phyloP scores from a whole-genome alignment of 2,888 invertebrate species.

The Neuroscelio doddi region DNA sequence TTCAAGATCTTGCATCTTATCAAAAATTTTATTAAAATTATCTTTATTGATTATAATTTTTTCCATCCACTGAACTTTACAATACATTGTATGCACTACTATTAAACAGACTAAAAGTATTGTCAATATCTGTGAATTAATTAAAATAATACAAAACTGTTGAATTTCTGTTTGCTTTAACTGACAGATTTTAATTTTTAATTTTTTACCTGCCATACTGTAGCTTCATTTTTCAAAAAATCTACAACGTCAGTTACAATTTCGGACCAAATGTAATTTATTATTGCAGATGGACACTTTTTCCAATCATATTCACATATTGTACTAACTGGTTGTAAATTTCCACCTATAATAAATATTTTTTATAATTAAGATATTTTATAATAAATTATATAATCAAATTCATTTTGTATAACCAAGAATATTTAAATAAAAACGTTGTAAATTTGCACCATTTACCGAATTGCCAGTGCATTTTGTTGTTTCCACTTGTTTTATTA shows the following conservation, averaged over 20 bases:
- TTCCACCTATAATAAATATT: slow-evolving; percentile 60
- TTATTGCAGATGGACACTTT: slow-evolving; percentile 58
- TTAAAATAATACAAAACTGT: neutral
- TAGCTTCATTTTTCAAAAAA: slow-evolving; percentile 51
- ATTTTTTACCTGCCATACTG: slow-evolving; percentile 62
- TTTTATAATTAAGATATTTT: too few species aligned
- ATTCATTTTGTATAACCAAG: too few species aligned
- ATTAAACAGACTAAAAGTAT: slow-evolving; percentile 49
- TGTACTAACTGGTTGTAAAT: slow-evolving; percentile 58
- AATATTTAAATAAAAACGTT: neutral
- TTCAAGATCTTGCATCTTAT: slow-evolving; percentile 63
- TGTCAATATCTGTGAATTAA: slow-evolving; percentile 52
- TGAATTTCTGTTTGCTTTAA: too few species aligned
- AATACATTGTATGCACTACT: slow-evolving; percentile 52
- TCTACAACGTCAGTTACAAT: slow-evolving; percentile 66
- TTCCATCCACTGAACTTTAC: slow-evolving; percentile 48
- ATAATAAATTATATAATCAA: too few species aligned
- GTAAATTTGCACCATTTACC: slow-evolving; percentile 51
- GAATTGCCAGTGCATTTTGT: slow-evolving; percentile 61
- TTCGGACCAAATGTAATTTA: slow-evolving; percentile 64
- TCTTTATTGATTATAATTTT: slow-evolving; percentile 43
- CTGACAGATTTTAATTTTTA: too few species aligned
- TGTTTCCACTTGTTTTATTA: too few species aligned
- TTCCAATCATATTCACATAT: slow-evolving; percentile 60
- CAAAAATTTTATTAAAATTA: slow-evolving; percentile 53